Evolutionary conservation across 2,113 vertebrate species (phyloP).

Genomic region (Ptyas mucosa): DNA sequence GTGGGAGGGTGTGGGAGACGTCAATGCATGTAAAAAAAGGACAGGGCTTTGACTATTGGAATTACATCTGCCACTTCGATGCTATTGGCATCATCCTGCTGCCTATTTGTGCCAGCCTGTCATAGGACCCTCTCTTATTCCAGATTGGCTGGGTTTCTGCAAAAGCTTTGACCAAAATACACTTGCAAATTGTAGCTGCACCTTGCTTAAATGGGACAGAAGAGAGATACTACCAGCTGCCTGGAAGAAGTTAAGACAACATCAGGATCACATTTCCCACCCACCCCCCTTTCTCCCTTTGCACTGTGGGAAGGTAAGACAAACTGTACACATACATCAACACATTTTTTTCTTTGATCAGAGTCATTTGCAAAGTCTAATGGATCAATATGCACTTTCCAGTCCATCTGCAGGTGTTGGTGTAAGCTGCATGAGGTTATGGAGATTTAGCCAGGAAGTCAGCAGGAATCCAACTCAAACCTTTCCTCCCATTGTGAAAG

Average conservation of each 20-base stretch:
- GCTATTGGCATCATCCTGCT: background rate
- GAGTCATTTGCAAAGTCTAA: background rate
- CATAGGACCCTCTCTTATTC: background rate
- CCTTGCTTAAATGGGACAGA: background rate
- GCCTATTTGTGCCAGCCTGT: background rate
- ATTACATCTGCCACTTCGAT: background rate
- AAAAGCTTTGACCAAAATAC: background rate
- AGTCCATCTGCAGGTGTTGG: conserved; percentile 5
- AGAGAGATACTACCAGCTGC: background rate
- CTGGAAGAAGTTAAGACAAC: background rate
- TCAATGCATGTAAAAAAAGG: background rate
- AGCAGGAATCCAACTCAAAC: background rate
- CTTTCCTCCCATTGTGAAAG: background rate
- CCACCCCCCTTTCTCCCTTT: background rate
- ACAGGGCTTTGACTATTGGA: background rate
- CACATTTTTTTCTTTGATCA: background rate
- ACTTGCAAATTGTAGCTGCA: background rate
- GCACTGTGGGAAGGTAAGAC: background rate
- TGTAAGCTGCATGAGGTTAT: conserved; percentile 10
- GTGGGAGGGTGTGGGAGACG: background rate
- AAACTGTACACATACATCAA: background rate
- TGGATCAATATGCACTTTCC: conserved; percentile 17
- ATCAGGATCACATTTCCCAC: no score
- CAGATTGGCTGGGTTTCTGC: background rate
- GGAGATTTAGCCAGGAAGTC: background rate